Evolutionary conservation across 2,888 invertebrate genomes (phyloP), one percentile per base, ranked within the genome.

Genomic region (Eupeodes latifasciatus): DNA sequence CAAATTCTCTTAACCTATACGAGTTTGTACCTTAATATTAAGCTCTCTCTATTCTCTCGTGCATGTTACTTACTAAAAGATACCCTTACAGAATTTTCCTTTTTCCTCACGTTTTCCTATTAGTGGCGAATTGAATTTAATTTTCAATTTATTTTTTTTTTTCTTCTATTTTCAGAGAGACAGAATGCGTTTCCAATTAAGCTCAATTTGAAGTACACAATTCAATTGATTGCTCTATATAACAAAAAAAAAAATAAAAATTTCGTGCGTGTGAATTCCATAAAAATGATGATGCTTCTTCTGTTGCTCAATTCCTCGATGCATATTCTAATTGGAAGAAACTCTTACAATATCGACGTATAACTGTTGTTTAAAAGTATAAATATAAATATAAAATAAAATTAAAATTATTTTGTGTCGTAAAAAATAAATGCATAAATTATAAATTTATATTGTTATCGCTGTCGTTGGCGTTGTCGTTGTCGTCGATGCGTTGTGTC

Each of bases 281-380:
- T 53, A 69, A 71, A 12, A 57, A 84, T 62, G 55, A 84, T 67
- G 85, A 77, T 81, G 77, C 11, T 72, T 27, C 53, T 72, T 36
- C 53, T 19, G 59, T 51, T 66, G 44, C 27, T 49, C 19, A 12
- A 40, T 64, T 53, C 44, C 40, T 59, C 53, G 55, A 77, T 80
- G 59, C 72, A 74, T 47, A 72, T 77, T 85, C 64, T 53, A 85
- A 81, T 81, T 71, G 81, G 64, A 34, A 75, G 27, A 55, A 72
- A 75, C 74, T 49, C 64, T 55, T 19, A 59, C 57, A 27, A 66
- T 59, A 74, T 55, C 53, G 16, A 59, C 19, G n/a, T 66, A 40
- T 34, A 72, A 72, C 40, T 47, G 59, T 59, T 47, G 27, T 27
- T 27, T 3, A 27, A 27, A 27, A 27, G 27, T 27, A 27, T 27